Percentiles rank a stretch among this genome's conserved stretches.
These are phyloP conservation scores for Platyrinchus mystaceus DNA, from an alignment of 2,797 vertebrate genomes.

Conservation along the genomic window DNA sequence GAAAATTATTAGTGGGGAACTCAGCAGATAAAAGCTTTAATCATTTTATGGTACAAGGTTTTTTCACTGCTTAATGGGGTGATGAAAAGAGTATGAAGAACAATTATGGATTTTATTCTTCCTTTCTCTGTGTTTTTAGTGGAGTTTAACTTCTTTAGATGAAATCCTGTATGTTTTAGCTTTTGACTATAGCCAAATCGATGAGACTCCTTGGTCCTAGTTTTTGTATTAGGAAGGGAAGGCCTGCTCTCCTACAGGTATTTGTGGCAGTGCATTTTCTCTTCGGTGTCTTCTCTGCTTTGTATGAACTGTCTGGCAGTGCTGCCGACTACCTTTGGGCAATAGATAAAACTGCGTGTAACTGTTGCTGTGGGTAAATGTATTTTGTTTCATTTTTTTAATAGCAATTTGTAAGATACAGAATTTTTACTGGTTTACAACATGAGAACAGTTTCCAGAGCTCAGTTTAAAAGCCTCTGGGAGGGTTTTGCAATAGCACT, in stretches of 20 bases:
- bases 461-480: background rate
- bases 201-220: background rate
- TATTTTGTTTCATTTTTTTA: background rate
- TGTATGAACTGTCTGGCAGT: background rate
- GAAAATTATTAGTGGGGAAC: background rate
- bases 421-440: background rate
- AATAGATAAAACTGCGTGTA: background rate
- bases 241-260: background rate
- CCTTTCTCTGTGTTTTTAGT: background rate
- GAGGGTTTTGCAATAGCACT: background rate
- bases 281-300: background rate
- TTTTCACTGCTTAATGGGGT: background rate
- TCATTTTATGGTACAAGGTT: background rate
- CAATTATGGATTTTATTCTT: background rate
- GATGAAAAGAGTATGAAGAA: background rate
- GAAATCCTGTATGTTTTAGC: background rate
- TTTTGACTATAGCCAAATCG: background rate
- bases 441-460: background rate
- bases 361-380: background rate
- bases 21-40: background rate
- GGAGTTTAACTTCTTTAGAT: background rate
- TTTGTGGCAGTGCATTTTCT: background rate
- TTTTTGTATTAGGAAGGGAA: background rate
- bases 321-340: fast-evolving
- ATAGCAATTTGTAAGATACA: background rate